Evolutionary conservation across 1,140 invertebrate genomes (phyloP).

Genomic region (Tigriopus japonicus): DNA sequence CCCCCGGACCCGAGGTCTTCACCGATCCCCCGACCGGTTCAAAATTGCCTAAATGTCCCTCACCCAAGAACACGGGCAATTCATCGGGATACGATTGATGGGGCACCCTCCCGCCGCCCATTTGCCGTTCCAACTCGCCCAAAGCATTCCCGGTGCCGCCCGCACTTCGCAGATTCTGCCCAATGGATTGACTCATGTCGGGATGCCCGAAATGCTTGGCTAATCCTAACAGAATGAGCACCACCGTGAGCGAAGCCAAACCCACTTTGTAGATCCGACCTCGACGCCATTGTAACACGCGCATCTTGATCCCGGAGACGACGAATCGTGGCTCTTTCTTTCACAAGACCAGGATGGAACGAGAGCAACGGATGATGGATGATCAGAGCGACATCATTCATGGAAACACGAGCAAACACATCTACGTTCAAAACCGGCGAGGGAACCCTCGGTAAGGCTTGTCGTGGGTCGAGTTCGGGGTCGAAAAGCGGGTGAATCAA

Average conservation of each 20-base stretch:
- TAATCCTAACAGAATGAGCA: slow-evolving; percentile 6
- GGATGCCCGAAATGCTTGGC: neutral
- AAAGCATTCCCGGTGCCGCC: neutral
- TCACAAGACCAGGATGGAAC: too few relatives aligned
- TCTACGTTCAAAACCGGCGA: too few relatives aligned
- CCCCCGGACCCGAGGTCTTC: slow-evolving; percentile 49
- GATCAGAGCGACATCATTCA: too few relatives aligned
- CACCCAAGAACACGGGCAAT: slow-evolving; percentile 10
- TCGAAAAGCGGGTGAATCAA: too few relatives aligned
- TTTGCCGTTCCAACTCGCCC: neutral
- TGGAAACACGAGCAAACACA: too few relatives aligned
- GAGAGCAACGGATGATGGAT: too few relatives aligned
- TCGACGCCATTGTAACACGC: slow-evolving; percentile 16
- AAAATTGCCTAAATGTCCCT: slow-evolving; percentile 31
- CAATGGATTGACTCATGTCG: neutral
- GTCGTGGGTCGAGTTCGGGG: too few relatives aligned
- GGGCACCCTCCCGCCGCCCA: neutral
- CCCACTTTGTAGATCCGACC: slow-evolving; percentile 15
- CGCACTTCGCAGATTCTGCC: neutral
- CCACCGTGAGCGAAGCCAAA: neutral
- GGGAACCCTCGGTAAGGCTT: too few relatives aligned
- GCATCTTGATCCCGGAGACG: too few relatives aligned
- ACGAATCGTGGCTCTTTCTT: too few relatives aligned
- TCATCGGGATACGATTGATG: slow-evolving; percentile 11
- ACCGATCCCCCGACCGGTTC: slow-evolving; percentile 29